phyloP scores from a whole-genome alignment of 2,888 invertebrate species.

The Autographa pulchrina region DNA sequence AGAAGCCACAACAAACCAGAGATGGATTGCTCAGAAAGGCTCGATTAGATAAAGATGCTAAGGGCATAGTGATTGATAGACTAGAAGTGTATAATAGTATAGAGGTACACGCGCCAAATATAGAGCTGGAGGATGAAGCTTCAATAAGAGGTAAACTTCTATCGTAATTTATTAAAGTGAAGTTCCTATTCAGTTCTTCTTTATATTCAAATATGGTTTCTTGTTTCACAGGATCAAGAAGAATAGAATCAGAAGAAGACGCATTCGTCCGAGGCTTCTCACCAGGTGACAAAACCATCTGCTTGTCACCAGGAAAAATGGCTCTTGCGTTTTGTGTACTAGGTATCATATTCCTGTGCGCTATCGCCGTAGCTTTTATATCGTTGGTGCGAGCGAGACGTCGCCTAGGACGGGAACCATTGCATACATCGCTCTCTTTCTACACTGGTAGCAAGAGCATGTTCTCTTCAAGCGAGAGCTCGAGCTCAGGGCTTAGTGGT shows the following conservation, averaged over 20 bases:
- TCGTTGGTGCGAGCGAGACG: constrained; percentile 91
- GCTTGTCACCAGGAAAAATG: constrained; percentile 93
- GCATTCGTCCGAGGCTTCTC: constrained; percentile 82
- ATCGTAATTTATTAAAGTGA: too few species aligned
- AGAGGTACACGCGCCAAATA: constrained; percentile 94
- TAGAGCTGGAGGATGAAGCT: constrained; percentile 91
- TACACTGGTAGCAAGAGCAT: constrained; percentile 90
- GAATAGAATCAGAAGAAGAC: constrained; percentile 82
- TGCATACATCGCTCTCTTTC: constrained; percentile 88
- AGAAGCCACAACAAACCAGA: constrained; percentile 83
- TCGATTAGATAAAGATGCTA: constrained; percentile 85
- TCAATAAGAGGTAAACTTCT: constrained; percentile 81
- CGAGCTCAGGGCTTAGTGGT: constrained; percentile 90
- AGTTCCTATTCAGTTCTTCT: background rate
- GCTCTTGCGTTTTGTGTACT: constrained; percentile 93
- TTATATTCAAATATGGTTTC: background rate
- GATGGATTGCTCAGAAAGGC: constrained; percentile 85
- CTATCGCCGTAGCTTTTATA: constrained; percentile 92
- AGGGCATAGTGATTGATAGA: constrained; percentile 90
- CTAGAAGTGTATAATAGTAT: constrained; percentile 95
- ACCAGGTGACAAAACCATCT: constrained; percentile 91
- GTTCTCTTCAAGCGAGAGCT: constrained; percentile 90
- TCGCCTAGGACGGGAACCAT: constrained; percentile 82
- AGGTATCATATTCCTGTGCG: constrained; percentile 92
- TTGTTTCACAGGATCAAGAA: constrained; percentile 79